These are phyloP conservation scores for Parnassius orleans DNA, from an alignment of 2,888 invertebrate species.

Conservation along the genomic window DNA sequence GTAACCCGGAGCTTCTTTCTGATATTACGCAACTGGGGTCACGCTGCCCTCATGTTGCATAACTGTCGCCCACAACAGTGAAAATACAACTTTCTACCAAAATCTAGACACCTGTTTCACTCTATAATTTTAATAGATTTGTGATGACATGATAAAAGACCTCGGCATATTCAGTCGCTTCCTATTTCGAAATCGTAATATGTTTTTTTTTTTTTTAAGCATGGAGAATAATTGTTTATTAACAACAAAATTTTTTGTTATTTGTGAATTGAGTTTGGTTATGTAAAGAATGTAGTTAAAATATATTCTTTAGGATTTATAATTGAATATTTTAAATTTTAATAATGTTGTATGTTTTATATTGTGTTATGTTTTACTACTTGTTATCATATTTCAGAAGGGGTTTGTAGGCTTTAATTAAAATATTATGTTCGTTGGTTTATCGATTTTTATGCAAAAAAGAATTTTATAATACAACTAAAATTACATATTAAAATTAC, in stretches of 20 bases:
- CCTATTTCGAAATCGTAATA: conserved; percentile 31
- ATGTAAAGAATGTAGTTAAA: too few species aligned
- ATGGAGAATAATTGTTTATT: conserved; percentile 20
- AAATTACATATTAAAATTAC: conserved; percentile 78
- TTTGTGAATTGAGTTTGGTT: background rate
- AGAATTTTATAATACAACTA: conserved; percentile 77
- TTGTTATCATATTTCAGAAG: background rate
- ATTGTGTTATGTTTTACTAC: conserved; percentile 1
- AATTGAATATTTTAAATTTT: too few species aligned
- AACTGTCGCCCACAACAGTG: conserved; percentile 51
- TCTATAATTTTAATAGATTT: conserved; percentile 43
- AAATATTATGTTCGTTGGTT: conserved; percentile 45
- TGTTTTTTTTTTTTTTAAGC: conserved; percentile 30
- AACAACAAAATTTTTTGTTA: conserved; percentile 2
- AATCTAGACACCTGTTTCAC: conserved; percentile 50
- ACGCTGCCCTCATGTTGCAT: conserved; percentile 59
- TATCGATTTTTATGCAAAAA: conserved; percentile 76
- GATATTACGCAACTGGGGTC: conserved; percentile 73
- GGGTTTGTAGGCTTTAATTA: conserved; percentile 29
- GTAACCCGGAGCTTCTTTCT: conserved; percentile 61
- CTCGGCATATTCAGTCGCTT: conserved; percentile 29
- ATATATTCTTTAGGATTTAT: too few species aligned
- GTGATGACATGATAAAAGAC: conserved; percentile 41
- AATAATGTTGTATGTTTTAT: background rate
- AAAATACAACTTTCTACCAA: conserved; percentile 70